Conservation (phyloP, 1,140 invertebrate genomes). For the Drusus annulatus region DNA sequence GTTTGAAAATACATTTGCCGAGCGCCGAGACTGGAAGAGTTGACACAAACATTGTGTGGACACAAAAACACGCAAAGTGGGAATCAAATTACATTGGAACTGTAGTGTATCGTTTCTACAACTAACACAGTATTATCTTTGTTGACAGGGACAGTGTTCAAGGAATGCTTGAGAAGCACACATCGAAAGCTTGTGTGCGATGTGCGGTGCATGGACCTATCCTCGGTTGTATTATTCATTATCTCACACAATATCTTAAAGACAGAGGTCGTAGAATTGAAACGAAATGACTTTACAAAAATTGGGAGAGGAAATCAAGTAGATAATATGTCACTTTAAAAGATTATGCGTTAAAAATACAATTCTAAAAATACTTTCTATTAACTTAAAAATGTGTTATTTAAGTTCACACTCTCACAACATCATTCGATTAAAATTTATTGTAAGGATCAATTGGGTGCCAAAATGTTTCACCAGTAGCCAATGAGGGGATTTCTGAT, state of each 20-base stretch:
- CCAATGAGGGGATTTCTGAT: constrained; percentile 12
- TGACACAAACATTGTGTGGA: constrained; percentile 4
- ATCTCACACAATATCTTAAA: background rate
- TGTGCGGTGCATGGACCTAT: constrained; percentile 20
- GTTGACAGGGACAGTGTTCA: background rate
- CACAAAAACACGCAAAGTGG: constrained; percentile 31
- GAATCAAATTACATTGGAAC: background rate
- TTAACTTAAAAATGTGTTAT: no score
- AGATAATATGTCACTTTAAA: no score
- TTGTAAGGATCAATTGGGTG: background rate
- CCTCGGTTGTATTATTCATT: background rate
- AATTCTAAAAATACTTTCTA: no score
- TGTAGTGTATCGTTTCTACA: constrained; percentile 5
- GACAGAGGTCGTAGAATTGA: no score
- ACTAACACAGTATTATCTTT: background rate
- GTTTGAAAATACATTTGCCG: no score
- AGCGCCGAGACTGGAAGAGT: constrained; percentile 1
- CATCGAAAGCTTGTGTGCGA: constrained; percentile 19
- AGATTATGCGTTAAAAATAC: no score
- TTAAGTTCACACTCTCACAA: no score
- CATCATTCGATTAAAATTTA: no score
- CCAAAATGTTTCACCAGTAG: constrained; percentile 13
- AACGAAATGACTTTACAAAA: no score
- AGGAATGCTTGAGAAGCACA: constrained; percentile 24
- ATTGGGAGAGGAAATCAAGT: no score